These are phyloP conservation scores for Biston betularia DNA, from an alignment of 2,888 invertebrate genomes.

Conservation along the genomic window DNA sequence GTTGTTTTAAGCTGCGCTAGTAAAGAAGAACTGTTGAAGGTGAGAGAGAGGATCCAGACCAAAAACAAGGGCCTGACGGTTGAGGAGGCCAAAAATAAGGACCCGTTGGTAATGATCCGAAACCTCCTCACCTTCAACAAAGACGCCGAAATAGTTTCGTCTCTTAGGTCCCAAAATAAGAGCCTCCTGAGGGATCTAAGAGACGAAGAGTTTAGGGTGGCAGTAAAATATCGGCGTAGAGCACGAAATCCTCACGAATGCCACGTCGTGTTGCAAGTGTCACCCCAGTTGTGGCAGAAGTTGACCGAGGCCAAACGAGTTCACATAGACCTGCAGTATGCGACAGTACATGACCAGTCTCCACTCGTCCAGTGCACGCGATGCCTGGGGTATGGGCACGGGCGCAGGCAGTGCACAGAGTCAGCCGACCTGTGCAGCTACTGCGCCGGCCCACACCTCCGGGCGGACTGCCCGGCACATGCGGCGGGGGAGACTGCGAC, in stretches of 20 bases:
- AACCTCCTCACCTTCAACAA: slow-evolving; percentile 3
- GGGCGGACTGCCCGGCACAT: background rate
- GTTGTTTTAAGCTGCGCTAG: slow-evolving; percentile 21
- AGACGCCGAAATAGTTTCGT: background rate
- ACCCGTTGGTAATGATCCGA: slow-evolving; percentile 17
- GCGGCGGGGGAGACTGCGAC: background rate
- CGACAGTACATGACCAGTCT: background rate
- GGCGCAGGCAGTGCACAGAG: background rate
- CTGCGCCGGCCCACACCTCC: background rate
- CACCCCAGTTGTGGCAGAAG: background rate
- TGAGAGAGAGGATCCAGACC: background rate
- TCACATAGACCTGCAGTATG: background rate
- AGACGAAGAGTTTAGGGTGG: background rate
- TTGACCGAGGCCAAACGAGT: background rate
- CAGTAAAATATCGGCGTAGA: background rate
- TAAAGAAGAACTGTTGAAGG: slow-evolving; percentile 6
- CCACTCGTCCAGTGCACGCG: slow-evolving; percentile 1
- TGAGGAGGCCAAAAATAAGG: slow-evolving; percentile 8
- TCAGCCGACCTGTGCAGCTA: background rate
- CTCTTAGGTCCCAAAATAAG: background rate
- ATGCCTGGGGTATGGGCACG: slow-evolving; percentile 3
- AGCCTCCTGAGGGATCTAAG: background rate
- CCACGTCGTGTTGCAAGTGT: no score
- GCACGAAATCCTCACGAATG: no score
- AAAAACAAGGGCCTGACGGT: background rate